Base-by-base conservation (phyloP, 2,113 vertebrate genomes). In the Gobiocypris rarus region DNA sequence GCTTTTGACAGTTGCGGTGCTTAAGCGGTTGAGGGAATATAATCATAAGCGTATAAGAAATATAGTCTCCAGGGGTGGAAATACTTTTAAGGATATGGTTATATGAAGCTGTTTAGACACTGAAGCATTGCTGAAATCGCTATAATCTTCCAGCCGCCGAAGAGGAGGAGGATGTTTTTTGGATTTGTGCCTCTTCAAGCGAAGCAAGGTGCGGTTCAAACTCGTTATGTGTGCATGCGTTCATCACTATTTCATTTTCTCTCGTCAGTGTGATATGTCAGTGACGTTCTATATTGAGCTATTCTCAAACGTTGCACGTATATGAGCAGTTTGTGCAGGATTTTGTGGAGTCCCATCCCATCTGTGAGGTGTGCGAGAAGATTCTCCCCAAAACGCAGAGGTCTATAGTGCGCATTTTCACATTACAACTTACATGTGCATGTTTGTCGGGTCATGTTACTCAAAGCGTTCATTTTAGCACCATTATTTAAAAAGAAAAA, bases 171-270 rank as follows among this genome's bases (percentile, higher is more conserved):
- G 67, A 74, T 26, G 71, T 1, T 77, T 82, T 81, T 70, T 41
- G 75, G 70, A 81, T 81, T 65, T 58, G 81, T 54, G 84, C 86
- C 70, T 59, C 84, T 81, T 81, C 76, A 59, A 48, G 52, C 81
- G 79, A 45, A 86, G 82, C 81, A 83, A 88, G 87, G 87, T 88
- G 84, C 81, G 84, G 81, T 81, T 86, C 61, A 87, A 83, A 84
- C 65, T 82, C 61, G 52, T 80, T 48, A 80, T 83, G 90, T 65
- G 26, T 48, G 77, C n/a, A 67, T 67, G 83, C 69, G 26, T 71
- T 54, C 34, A 75, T 67, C 80, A 45, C 19, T 59, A 38, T 59
- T 24, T 43, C 41, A 82, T 58, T 59, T 48, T 11, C 9, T 50
- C 50, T 74, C 52, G 14, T 58, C 34, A 17, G n/a, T 56, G 5